These are phyloP conservation scores for Calonectris borealis DNA, from an alignment of 2,113 vertebrate genomes.

Conservation along the genomic window DNA sequence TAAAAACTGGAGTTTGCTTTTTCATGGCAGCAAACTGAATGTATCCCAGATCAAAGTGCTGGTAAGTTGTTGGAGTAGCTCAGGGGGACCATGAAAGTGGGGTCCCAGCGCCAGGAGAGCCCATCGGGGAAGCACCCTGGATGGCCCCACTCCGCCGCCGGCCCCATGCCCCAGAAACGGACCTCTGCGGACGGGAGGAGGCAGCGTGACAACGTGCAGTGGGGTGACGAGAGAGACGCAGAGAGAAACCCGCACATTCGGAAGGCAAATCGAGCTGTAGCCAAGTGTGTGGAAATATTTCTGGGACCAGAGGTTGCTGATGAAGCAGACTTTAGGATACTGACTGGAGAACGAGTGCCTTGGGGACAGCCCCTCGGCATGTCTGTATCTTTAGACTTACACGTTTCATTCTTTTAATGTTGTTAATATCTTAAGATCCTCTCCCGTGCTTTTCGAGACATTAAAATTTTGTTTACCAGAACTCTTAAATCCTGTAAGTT, in stretches of 20 bases:
- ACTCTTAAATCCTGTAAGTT: neutral
- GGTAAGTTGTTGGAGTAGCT: neutral
- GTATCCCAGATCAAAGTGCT: neutral
- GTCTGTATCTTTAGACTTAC: neutral
- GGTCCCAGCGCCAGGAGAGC: neutral
- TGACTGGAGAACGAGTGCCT: neutral
- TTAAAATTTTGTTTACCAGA: neutral
- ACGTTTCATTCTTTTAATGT: neutral
- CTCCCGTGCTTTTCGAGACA: neutral
- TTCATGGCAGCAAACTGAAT: neutral
- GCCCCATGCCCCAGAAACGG: accelerated
- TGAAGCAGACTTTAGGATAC: neutral
- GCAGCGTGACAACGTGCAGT: accelerated
- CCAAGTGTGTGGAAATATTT: neutral
- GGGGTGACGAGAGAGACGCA: neutral
- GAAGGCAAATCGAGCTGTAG: neutral
- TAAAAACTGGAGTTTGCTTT: neutral
- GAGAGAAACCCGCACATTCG: accelerated
- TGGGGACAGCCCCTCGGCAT: accelerated
- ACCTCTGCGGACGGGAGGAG: neutral
- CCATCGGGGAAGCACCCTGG: neutral
- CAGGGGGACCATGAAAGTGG: neutral
- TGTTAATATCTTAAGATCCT: neutral
- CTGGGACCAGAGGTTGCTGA: neutral
- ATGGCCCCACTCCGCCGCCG: accelerated